Evolutionary conservation across 2,888 invertebrate genomes (phyloP), one percentile per base, ranked within the genome.

Genomic region (Synanthedon vespiformis): DNA sequence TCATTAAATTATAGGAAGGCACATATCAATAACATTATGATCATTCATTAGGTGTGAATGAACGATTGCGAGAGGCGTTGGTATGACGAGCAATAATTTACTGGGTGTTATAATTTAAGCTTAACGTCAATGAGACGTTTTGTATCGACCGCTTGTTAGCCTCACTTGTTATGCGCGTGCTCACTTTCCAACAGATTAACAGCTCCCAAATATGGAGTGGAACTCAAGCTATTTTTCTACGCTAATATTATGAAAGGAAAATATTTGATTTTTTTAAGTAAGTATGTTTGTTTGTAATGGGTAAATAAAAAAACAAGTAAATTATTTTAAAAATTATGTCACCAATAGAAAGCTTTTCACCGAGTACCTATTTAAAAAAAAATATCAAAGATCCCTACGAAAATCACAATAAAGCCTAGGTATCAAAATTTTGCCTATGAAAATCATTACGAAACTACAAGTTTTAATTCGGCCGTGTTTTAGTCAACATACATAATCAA

Each of bases 161-260:
- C 62, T 72, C 80, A 79, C 85, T 87, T 87, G 86, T 86, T 84
- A 73, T 68, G 80, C 70, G 76, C 75, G 80, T 80, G 77, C 77
- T 67, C 74, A 70, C 68, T 63, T 61, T 65, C 64, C 56, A 68
- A 60, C 66, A 65, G 65, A 73, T 74, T 78, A 74, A 59, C 55
- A 48, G 64, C 57, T 65, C 27, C 40, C 40, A 56, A 57, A 52
- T 69, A 60, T 74, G 73, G 80, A 78, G 55, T 16, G 34, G 57
- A 64, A 51, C 12, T 12, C 22, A 22, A 22, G 22, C 58, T 57
- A 60, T 49, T 13, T 13, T 44, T 44, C 12, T 12, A 41, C 13
- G 4, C 2, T 41, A 41, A 41, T 41, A 12, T 41, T 41, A n/a
- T 41, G 1, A 22, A 22, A 4, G 3, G 22, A 22, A 22, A 22